Base-by-base conservation (phyloP, 2,888 invertebrate species). In the Bombyx huttoni region DNA sequence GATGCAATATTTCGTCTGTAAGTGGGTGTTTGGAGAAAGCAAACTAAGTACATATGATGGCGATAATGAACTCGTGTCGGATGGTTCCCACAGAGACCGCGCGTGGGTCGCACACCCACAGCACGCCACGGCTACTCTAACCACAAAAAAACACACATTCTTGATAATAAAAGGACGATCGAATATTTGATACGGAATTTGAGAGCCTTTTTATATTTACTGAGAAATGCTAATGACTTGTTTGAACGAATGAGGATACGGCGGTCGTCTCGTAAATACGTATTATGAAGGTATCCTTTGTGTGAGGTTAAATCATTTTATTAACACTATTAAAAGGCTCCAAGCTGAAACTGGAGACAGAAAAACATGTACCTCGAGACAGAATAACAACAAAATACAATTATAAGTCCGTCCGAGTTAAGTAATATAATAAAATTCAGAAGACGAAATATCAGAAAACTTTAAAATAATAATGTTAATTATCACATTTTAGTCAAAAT, bases 11-110 rank as follows among this genome's bases (percentile, higher is more conserved):
- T 47, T 40, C 7, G 40, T 40, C 40, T 40, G 40, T 40, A 55
- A 58, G 69, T 72, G 70, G 69, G 72, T 70, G 73, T 70, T 70
- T 59, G 67, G 73, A 67, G 75, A 79, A 78, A 77, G 75, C 66
- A 64, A 40, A 40, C 40, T 8, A 8, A 40, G 24, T 24, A 24
- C 24, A 40, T 12, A 33, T 47, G 13, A n/a, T 24, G 24, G 5
- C 34, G 24, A n/a, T 48, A 48, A 48, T 33, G 34, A 48, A 48
- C 48, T 14, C 33, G n/a, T 48, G 33, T 48, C 48, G n/a, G 48
- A 48, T 48, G 48, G 48, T 48, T 34, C 40, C 40, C 40, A 40
- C 8, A 33, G 48, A 10, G 3, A 6, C 9, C 9, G 12, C 40
- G 40, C 48, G 48, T 48, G 48, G 48, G 48, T 5, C n/a, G 34